Percentiles rank a stretch among this genome's conserved stretches.
phyloP scores from a whole-genome alignment of 1,140 invertebrate species.

The Coelopa frigida region DNA sequence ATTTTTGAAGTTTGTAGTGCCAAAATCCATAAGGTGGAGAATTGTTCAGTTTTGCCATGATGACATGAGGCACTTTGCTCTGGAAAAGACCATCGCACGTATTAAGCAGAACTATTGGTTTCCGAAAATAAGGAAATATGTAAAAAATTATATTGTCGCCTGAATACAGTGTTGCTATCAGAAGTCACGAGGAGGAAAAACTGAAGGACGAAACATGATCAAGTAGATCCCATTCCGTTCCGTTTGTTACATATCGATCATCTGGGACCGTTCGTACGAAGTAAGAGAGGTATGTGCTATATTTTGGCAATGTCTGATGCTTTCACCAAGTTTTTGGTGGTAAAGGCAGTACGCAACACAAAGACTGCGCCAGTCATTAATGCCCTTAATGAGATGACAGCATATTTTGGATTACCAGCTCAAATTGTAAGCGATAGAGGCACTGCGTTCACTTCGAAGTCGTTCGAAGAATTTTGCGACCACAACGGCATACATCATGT shows the following conservation, averaged over 20 bases:
- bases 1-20: constrained; percentile 7
- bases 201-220: constrained; percentile 25
- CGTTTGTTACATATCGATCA: constrained; percentile 30
- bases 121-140: constrained; percentile 22
- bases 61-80: constrained; percentile 22
- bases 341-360: constrained; percentile 13
- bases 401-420: constrained; percentile 15
- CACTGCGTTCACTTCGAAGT: constrained; percentile 9
- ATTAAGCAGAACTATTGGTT: constrained; percentile 25
- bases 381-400: constrained; percentile 14
- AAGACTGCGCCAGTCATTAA: constrained; percentile 23
- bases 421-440: constrained; percentile 23
- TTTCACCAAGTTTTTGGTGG: constrained; percentile 19
- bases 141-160: constrained; percentile 16
- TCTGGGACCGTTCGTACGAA: constrained; percentile 25
- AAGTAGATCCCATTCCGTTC: constrained; percentile 27
- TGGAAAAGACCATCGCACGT: constrained; percentile 20
- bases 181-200: constrained; percentile 17
- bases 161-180: constrained; percentile 24
- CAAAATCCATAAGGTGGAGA: constrained; percentile 11
- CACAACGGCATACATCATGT: constrained; percentile 10
- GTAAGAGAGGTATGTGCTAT: constrained; percentile 39
- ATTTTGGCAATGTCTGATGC: constrained; percentile 44
- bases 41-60: constrained; percentile 17
- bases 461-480: constrained; percentile 7